Percentiles rank a stretch among this genome's conserved stretches.
Conservation (phyloP, 2,113 vertebrate genomes). For the Mugil cephalus region DNA sequence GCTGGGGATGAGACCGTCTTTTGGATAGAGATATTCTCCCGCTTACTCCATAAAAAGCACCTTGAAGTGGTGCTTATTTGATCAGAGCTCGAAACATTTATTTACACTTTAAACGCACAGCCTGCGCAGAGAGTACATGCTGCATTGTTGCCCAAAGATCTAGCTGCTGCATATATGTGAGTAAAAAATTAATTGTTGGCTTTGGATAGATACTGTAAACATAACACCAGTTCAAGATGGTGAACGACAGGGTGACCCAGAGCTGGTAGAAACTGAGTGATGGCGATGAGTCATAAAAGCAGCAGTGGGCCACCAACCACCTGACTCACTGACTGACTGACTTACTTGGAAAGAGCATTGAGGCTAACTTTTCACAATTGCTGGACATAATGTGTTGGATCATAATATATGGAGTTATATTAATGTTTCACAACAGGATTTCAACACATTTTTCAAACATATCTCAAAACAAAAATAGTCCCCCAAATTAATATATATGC, state of each 20-base stretch:
- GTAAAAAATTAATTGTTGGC: conserved; percentile 41
- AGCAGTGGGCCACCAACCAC: conserved; percentile 18
- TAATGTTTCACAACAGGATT: conserved; percentile 11
- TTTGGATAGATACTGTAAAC: conserved; percentile 66
- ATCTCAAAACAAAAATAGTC: background rate
- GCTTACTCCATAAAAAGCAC: conserved; percentile 67
- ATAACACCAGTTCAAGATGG: conserved; percentile 63
- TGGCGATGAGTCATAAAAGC: conserved; percentile 43
- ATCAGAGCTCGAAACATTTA: conserved; percentile 46
- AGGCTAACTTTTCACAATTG: conserved; percentile 20
- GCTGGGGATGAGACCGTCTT: conserved; percentile 46
- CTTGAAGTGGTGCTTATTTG: conserved; percentile 70
- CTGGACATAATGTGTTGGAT: conserved; percentile 33
- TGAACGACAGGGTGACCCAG: conserved; percentile 66
- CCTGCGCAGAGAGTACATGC: conserved; percentile 41
- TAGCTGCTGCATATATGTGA: conserved; percentile 35
- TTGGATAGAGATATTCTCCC: conserved; percentile 32
- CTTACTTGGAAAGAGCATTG: conserved; percentile 40
- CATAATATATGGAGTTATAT: conserved; percentile 6
- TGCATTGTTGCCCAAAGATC: conserved; percentile 12
- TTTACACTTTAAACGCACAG: conserved; percentile 37
- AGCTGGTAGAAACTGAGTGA: conserved; percentile 65
- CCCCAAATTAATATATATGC: background rate
- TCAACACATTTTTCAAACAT: conserved; percentile 7
- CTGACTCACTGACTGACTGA: background rate